Conservation (phyloP, 2,888 invertebrate genomes). For the Ecliptopera silaceata region DNA sequence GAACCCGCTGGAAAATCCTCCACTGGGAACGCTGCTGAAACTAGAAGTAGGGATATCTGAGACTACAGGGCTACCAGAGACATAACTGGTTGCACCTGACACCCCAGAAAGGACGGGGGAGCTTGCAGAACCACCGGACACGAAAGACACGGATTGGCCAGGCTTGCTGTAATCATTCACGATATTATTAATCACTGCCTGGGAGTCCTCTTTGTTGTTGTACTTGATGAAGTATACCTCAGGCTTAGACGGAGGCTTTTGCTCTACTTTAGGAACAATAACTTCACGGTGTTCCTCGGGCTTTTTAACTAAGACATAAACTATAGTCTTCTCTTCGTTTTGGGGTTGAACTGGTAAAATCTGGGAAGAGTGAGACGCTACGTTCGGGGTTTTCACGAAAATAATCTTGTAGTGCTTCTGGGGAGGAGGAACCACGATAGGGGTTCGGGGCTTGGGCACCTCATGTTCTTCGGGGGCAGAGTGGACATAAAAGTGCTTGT, state of each 20-base stretch:
- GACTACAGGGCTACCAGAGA: slow-evolving; percentile 5
- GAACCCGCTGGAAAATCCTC: slow-evolving; percentile 16
- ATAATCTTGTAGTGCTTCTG: slow-evolving; percentile 92
- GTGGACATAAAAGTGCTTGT: slow-evolving; percentile 79
- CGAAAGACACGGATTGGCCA: slow-evolving; percentile 37
- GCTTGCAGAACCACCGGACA: slow-evolving; percentile 24
- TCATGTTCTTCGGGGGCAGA: slow-evolving; percentile 78
- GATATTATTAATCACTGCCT: slow-evolving; percentile 72
- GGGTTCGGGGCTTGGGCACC: slow-evolving; percentile 81
- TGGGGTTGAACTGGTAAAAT: slow-evolving; percentile 86
- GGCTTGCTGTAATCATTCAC: slow-evolving; percentile 63
- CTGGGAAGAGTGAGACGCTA: slow-evolving; percentile 84
- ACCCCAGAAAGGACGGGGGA: slow-evolving; percentile 2
- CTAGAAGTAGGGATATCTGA: slow-evolving; percentile 6
- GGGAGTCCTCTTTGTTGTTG: slow-evolving; percentile 85
- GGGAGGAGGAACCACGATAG: slow-evolving; percentile 83
- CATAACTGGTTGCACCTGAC: not conserved
- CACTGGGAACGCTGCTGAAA: slow-evolving; percentile 6
- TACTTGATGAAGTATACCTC: slow-evolving; percentile 91
- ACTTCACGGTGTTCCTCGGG: slow-evolving; percentile 88
- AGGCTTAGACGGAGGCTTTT: slow-evolving; percentile 88
- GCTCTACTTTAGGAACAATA: slow-evolving; percentile 85
- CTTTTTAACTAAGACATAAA: slow-evolving; percentile 90
- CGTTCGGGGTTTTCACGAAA: slow-evolving; percentile 89
- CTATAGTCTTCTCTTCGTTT: slow-evolving; percentile 89